Evolutionary conservation across 2,888 invertebrate species (phyloP).

Genomic region (Hemithea aestivaria): DNA sequence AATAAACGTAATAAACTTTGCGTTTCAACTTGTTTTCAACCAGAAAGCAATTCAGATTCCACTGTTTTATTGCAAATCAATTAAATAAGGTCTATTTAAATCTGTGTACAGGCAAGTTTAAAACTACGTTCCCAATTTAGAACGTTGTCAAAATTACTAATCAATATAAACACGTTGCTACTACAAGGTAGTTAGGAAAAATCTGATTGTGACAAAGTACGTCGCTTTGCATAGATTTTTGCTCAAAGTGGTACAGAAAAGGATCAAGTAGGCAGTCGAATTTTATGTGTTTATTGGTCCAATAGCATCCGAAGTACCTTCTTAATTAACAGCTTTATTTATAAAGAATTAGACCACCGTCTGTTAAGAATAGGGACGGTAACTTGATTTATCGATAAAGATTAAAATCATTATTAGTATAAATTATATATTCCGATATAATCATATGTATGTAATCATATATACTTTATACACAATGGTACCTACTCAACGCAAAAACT

Average conservation of each 20-base stretch:
- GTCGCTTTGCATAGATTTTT: constrained; percentile 2
- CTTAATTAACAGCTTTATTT: constrained; percentile 73
- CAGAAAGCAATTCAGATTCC: constrained; percentile 32
- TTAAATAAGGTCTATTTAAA: constrained; percentile 45
- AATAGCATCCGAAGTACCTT: constrained; percentile 60
- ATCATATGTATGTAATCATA: too few relatives aligned
- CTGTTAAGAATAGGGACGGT: constrained; percentile 26
- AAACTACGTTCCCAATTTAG: constrained; percentile 7
- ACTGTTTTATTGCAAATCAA: constrained; percentile 48
- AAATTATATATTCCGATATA: too few relatives aligned
- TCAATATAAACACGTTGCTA: too few relatives aligned
- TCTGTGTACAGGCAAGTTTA: constrained; percentile 34
- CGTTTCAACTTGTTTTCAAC: constrained; percentile 27
- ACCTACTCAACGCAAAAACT: too few relatives aligned
- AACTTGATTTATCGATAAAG: neutral
- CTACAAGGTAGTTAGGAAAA: too few relatives aligned
- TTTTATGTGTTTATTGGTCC: constrained; percentile 65
- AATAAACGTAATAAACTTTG: constrained; percentile 25
- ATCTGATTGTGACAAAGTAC: too few relatives aligned
- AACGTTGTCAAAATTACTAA: neutral
- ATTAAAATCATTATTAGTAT: too few relatives aligned
- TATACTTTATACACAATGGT: too few relatives aligned
- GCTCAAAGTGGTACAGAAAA: constrained; percentile 25
- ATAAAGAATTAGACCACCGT: constrained; percentile 71
- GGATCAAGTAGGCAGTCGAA: constrained; percentile 66